Percentiles rank a stretch among this genome's conserved stretches.
phyloP scores from a whole-genome alignment of 2,113 vertebrate species.

The Lepus americanus region DNA sequence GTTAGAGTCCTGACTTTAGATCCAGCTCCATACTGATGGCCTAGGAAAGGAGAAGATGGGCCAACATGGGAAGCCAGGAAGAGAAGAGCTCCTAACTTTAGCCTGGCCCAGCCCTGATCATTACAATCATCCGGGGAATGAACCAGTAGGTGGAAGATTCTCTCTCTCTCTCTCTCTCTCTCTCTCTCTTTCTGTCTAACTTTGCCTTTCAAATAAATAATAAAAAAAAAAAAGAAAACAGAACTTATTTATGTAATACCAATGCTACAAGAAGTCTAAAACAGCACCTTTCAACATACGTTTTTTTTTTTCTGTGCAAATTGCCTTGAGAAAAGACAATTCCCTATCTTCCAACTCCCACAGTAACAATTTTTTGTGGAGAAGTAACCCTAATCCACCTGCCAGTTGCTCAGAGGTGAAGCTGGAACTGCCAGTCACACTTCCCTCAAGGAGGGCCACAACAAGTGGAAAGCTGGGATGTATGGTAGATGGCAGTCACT shows the following conservation, averaged over 20 bases:
- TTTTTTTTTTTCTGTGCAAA: slow-evolving; percentile 46
- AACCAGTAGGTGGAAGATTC: no score
- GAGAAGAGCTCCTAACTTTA: no score
- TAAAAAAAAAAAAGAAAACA: no score
- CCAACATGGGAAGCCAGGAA: no score
- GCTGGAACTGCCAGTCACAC: neutral
- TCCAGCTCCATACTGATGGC: no score
- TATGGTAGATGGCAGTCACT: neutral
- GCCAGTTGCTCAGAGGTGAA: neutral
- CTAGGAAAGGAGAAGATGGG: no score
- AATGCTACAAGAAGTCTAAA: neutral
- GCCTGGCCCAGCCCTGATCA: no score
- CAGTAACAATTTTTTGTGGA: neutral
- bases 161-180: no score
- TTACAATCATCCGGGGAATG: no score
- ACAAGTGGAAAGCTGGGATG: neutral
- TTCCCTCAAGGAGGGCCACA: neutral
- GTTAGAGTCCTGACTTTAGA: no score
- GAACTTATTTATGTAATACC: neutral
- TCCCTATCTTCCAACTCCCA: neutral
- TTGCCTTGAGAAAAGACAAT: neutral
- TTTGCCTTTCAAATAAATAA: no score
- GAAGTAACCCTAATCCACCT: neutral
- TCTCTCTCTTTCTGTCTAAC: no score
- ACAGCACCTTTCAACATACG: neutral